phyloP scores from a whole-genome alignment of 2,113 vertebrate species.

The Edolisoma coerulescens region DNA sequence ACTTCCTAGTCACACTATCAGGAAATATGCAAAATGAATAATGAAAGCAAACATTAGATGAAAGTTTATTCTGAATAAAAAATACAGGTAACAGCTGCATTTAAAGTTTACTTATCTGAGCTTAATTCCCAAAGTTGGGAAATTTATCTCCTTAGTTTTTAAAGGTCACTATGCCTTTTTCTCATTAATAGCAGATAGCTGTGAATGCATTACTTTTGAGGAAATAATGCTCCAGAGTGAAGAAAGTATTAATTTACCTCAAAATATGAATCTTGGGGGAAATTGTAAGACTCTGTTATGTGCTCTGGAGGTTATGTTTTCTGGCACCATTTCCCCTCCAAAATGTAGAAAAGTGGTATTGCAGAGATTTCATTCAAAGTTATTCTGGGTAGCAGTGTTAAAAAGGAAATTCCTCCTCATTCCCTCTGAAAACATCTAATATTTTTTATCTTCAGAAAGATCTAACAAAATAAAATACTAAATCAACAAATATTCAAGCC shows the following conservation, averaged over 20 bases:
- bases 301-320: not conserved
- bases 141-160: not conserved
- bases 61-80: not conserved
- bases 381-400: not conserved
- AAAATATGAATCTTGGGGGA: not conserved
- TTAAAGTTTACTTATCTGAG: not conserved
- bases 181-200: not conserved
- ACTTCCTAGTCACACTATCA: not conserved
- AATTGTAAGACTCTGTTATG: not conserved
- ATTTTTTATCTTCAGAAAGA: not conserved
- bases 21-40: not conserved
- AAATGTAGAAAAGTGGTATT: not conserved
- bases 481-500: not conserved
- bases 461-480: not conserved
- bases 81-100: not conserved
- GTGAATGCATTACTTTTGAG: not conserved
- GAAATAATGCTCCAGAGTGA: not conserved
- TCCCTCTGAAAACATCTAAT: not conserved
- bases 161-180: not conserved
- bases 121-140: not conserved
- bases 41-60: not conserved
- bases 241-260: not conserved
- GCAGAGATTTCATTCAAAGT: not conserved
- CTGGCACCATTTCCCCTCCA: not conserved
- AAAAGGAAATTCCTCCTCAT: not conserved